phyloP scores from a whole-genome alignment of 2,797 vertebrate genomes.

The Sebastolobus alascanus region DNA sequence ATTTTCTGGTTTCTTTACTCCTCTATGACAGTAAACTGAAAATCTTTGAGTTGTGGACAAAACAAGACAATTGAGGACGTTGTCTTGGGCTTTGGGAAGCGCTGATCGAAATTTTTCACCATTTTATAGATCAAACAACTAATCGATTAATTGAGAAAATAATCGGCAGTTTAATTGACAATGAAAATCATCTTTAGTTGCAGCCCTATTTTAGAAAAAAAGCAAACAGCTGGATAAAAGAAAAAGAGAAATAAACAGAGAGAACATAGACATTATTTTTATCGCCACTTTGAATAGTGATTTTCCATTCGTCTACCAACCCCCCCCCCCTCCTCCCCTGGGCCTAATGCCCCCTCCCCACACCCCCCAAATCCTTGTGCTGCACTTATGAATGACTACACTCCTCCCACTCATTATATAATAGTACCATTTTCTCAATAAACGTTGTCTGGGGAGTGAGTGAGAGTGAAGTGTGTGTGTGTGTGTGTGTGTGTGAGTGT shows the following conservation, averaged over 20 bases:
- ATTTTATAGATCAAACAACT: too few relatives aligned
- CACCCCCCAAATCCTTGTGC: slow-evolving; percentile 37
- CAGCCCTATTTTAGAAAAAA: too few relatives aligned
- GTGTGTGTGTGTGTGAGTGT: slow-evolving; percentile 4
- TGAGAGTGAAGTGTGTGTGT: slow-evolving; percentile 24
- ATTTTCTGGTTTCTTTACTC: too few relatives aligned
- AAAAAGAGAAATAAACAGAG: not conserved
- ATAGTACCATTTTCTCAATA: slow-evolving; percentile 67
- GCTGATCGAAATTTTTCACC: too few relatives aligned
- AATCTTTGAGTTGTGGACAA: too few relatives aligned
- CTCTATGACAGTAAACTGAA: too few relatives aligned
- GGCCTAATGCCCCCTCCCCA: not conserved
- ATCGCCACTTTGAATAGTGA: slow-evolving; percentile 4
- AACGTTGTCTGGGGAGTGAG: slow-evolving; percentile 40
- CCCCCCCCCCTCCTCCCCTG: not conserved
- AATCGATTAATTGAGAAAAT: too few relatives aligned
- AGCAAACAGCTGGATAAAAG: not conserved
- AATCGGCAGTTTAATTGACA: too few relatives aligned
- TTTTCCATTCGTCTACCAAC: slow-evolving; percentile 22
- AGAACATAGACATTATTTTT: not conserved
- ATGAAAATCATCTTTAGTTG: too few relatives aligned
- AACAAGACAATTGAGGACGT: too few relatives aligned
- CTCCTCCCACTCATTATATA: slow-evolving; percentile 67
- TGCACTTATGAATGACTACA: slow-evolving; percentile 64
- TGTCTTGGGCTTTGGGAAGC: too few relatives aligned